Base-by-base conservation (phyloP, 2,113 vertebrate genomes). In the Junco hyemalis region DNA sequence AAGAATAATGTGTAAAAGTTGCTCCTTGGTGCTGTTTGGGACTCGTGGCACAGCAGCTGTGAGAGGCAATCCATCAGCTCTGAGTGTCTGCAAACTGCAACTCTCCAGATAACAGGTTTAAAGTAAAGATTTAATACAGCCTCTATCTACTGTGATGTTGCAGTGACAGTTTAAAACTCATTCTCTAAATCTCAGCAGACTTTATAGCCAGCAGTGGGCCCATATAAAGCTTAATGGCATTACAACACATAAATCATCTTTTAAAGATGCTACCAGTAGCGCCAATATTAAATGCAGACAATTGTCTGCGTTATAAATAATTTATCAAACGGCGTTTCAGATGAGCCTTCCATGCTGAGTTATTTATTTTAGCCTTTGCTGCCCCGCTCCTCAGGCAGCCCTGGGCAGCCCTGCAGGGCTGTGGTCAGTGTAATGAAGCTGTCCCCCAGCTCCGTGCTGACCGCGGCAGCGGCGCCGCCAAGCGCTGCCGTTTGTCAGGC, bases 241-340 rank as follows among this genome's bases (percentile, higher is more conserved):
- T 98, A 98, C 98, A 98, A 97, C 98, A 98, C 98, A 99, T 99
- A 99, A 99, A 99, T 99, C 99, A 99, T 99, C 98, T 99, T 99
- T 99, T 99, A 99, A 99, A 98, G 98, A 99, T 97, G 98, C 98
- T 97, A 98, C 97, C 97, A 96, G 98, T 98, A 98, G 99, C 98
- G 98, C 99, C 97, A 97, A 98, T 99, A 99, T 99, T 99, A 99
- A 99, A 99, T 99, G 98, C 98, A 98, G 98, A 98, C 98, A 98
- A 98, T 99, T 98, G 98, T 98, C 98, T 97, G 97, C 95, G 98
- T 98, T 98, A 99, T 99, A 99, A 99, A 99, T 99, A 99, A 99
- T 99, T 99, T 99, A 99, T 99, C 99, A 99, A 98, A 98, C 98
- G 97, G 97, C 59, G 12, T 98, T 98, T 98, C 95, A 97, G 98